Evolutionary conservation across 2,888 invertebrate species (phyloP).

Genomic region (Pandemis heparana): DNA sequence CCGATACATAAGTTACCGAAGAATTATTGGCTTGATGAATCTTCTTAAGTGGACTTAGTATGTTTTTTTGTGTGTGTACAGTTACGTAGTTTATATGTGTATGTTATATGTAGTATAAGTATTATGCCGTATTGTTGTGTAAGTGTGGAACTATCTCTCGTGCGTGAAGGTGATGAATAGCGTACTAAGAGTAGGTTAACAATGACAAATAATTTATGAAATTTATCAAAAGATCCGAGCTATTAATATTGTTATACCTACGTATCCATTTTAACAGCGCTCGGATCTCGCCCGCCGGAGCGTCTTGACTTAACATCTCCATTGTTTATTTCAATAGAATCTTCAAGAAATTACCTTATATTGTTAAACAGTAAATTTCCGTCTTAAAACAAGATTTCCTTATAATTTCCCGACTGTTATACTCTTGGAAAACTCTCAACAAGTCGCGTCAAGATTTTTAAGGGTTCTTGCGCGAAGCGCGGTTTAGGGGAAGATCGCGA

Average conservation of each 20-base stretch:
- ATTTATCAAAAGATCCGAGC: neutral
- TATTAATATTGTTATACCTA: constrained; percentile 1
- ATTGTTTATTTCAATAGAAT: constrained; percentile 41
- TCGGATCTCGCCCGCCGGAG: constrained; percentile 2
- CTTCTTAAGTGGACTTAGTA: no score
- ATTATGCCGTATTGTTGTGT: no score
- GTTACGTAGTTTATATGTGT: no score
- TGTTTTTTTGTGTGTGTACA: no score
- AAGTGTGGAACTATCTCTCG: no score
- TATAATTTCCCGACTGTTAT: constrained; percentile 37
- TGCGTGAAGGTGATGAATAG: no score
- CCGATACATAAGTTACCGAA: no score
- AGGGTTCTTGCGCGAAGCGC: constrained; percentile 13
- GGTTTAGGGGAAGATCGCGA: constrained; percentile 17
- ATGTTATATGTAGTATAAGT: no score
- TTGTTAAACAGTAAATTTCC: constrained; percentile 42
- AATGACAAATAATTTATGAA: neutral
- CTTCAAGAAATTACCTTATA: constrained; percentile 41
- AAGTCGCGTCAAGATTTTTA: constrained; percentile 38
- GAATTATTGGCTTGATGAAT: no score
- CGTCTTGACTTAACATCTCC: constrained; percentile 33
- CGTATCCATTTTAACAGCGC: constrained; percentile 40
- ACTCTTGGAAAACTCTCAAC: constrained; percentile 36
- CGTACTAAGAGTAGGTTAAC: no score
- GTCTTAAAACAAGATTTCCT: constrained; percentile 31